These are phyloP conservation scores for Sebastes matsubarae DNA, from an alignment of 2,797 vertebrate genomes.

Conservation along the genomic window DNA sequence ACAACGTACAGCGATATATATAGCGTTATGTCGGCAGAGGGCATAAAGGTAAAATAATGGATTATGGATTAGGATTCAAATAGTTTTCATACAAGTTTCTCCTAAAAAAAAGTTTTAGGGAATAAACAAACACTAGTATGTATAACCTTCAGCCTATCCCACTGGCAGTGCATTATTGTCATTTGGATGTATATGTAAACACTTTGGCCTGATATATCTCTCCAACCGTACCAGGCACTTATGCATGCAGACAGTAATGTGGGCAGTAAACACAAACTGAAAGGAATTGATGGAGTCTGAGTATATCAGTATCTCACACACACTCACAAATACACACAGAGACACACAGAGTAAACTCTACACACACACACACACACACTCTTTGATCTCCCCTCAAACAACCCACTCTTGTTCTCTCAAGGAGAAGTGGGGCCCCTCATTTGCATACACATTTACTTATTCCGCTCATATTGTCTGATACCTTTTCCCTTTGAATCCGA, in stretches of 20 bases:
- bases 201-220: conserved; percentile 25
- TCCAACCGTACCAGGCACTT: conserved; percentile 16
- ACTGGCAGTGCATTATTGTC: conserved; percentile 1
- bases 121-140: conserved; percentile 2
- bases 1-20: neutral
- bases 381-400: conserved; percentile 71
- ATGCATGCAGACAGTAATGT: conserved; percentile 45
- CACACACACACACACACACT: conserved; percentile 40
- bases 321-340: neutral
- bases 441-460: conserved; percentile 55
- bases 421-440: conserved; percentile 52
- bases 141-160: neutral
- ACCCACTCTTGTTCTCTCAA: conserved; percentile 52
- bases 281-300: conserved; percentile 44
- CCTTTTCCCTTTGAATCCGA: conserved; percentile 47
- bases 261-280: conserved; percentile 42
- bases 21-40: neutral
- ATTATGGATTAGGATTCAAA: neutral
- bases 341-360: conserved; percentile 6
- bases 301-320: conserved; percentile 19
- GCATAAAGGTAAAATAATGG: neutral
- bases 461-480: conserved; percentile 47
- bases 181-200: conserved; percentile 37
- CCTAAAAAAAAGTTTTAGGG: neutral
- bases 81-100: neutral